Base-by-base conservation (phyloP, 1,140 invertebrate species). In the Ceratoteleas bidentatus region DNA sequence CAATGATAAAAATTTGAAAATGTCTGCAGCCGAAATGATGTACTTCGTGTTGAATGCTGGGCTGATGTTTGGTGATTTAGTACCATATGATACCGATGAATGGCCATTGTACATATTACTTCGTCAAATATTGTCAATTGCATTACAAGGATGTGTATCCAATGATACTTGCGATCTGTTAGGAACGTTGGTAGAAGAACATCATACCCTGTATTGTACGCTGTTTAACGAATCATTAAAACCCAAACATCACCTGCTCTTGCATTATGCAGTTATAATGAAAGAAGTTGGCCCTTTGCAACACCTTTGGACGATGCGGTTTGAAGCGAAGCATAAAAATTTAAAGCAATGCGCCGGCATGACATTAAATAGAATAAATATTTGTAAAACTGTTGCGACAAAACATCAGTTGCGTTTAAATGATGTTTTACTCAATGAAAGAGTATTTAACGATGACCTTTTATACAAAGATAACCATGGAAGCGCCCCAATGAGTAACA, bases 191-290 rank as follows among this genome's bases (percentile, higher is more conserved):
- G 58, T 87, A 14, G 14, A 64, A 9, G 65, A 84, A 60, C 76
- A 83, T 15, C 76, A 83, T 34, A 14, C 10, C 10, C 62, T 84
- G 24, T 83, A 75, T 47, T 49, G 66, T 24, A 10, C 69, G 43
- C 9, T 86, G 2, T 81, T 76, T 52, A 69, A 68, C 33, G 15
- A 73, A 11, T 36, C 43, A 10, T 70, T 87, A 40, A 86, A 85
- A 33, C 85, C 85, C 7, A 87, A 87, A 56, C 69, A 83, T 52
- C 85, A 86, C 68, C 54, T 78, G 36, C 34, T 86, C 13, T 0
- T 81, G 4, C 86, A 86, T 57, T 87, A 87, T 68, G 8, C 81
- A 1, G 10, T 24, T 45, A 83, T 85, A 11, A 83, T 86, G 54
- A 56, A 53, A 24, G 34, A 56, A 72, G 15, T 84, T 14, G 84